Evolutionary conservation across 2,113 vertebrate species (phyloP).

Genomic region (Catharus fuscescens): DNA sequence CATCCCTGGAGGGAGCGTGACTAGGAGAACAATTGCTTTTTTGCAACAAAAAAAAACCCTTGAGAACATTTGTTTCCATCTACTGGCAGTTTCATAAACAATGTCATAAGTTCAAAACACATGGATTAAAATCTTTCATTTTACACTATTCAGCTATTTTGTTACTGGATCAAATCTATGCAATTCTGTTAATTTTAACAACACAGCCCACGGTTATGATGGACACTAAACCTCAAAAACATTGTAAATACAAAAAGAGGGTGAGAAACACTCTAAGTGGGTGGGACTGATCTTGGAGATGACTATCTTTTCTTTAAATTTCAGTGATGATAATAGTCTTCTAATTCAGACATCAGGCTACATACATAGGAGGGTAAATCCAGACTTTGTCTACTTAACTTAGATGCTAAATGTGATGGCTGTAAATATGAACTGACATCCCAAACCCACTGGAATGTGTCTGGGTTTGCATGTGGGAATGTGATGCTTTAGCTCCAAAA

Average conservation of each 20-base stretch:
- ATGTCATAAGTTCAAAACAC: not conserved
- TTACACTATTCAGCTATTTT: not conserved
- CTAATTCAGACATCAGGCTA: not conserved
- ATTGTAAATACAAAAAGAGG: not conserved
- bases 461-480: not conserved
- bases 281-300: not conserved
- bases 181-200: not conserved
- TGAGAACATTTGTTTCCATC: not conserved
- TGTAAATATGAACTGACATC: not conserved
- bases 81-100: not conserved
- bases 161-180: not conserved
- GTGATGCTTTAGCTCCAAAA: not conserved
- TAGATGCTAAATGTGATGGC: not conserved
- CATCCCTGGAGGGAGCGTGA: not conserved
- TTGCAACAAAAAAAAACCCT: not conserved
- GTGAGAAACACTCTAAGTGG: not conserved
- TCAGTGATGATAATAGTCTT: not conserved
- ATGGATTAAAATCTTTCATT: not conserved
- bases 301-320: not conserved
- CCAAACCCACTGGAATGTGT: not conserved
- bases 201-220: not conserved
- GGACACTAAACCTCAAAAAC: not conserved
- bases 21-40: conserved; percentile 18
- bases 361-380: not conserved
- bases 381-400: not conserved